phyloP scores from a whole-genome alignment of 2,797 vertebrate species.

The Myotis daubentonii region DNA sequence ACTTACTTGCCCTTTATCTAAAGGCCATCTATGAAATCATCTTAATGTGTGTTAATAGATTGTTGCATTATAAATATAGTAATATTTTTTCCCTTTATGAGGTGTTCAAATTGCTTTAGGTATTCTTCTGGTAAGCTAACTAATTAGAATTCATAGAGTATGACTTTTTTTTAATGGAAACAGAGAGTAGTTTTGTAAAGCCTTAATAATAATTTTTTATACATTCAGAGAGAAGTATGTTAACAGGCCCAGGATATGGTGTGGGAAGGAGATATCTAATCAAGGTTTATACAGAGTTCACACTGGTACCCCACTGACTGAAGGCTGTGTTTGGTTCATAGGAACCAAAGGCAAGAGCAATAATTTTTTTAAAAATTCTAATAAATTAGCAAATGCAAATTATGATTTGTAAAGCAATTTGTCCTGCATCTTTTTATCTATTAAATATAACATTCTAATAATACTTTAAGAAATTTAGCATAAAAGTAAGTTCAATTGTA shows the following conservation, averaged over 20 bases:
- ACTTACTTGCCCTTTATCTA: not conserved
- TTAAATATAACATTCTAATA: not conserved
- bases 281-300: not conserved
- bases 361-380: not conserved
- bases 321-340: not conserved
- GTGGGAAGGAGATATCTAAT: not conserved
- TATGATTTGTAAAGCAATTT: not conserved
- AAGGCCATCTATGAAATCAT: not conserved
- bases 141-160: not conserved
- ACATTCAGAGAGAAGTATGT: not conserved
- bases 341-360: not conserved
- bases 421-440: not conserved
- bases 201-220: not conserved
- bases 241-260: not conserved
- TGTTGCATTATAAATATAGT: not conserved
- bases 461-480: not conserved
- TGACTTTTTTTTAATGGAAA: not conserved
- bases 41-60: not conserved
- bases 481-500: slow-evolving; percentile 10
- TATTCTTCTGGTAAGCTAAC: not conserved
- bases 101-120: not conserved
- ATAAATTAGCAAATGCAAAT: slow-evolving; percentile 27
- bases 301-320: not conserved
- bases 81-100: not conserved
- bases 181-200: not conserved